phyloP scores from a whole-genome alignment of 2,113 vertebrate species.

The Perca fluviatilis region DNA sequence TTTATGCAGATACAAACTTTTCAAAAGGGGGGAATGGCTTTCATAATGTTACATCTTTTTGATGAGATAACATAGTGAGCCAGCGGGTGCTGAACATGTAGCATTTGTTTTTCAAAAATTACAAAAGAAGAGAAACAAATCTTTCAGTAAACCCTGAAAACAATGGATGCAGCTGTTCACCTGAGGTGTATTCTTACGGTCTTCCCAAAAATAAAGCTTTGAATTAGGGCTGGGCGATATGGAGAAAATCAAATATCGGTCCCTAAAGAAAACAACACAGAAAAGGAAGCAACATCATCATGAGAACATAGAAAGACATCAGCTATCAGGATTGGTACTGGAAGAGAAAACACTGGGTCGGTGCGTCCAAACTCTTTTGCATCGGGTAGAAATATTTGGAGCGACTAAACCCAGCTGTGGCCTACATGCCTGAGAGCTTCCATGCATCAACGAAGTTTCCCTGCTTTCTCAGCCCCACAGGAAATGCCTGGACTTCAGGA shows the following conservation, averaged over 20 bases:
- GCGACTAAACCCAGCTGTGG: constrained; percentile 24
- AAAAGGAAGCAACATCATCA: too few species aligned
- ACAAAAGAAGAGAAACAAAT: neutral
- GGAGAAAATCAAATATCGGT: too few species aligned
- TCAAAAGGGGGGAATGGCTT: neutral
- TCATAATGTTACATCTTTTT: neutral
- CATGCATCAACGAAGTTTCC: constrained; percentile 11
- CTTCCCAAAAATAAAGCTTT: neutral
- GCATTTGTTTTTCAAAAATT: constrained; percentile 1
- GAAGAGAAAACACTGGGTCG: neutral
- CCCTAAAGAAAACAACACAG: too few species aligned
- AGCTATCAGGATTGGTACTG: neutral
- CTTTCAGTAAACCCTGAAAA: neutral
- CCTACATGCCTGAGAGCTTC: neutral
- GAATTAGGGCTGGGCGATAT: neutral
- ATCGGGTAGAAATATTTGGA: neutral
- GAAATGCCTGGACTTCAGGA: constrained; percentile 45
- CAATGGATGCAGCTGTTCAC: neutral
- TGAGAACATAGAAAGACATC: too few species aligned
- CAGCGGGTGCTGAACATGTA: neutral
- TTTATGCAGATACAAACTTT: neutral
- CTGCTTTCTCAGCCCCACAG: constrained; percentile 37
- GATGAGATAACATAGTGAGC: neutral
- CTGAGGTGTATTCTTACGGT: too few species aligned
- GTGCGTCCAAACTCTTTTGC: neutral